Percentiles rank a stretch among this genome's conserved stretches.
phyloP scores from a whole-genome alignment of 1,140 invertebrate genomes.

The Nebria ingens region DNA sequence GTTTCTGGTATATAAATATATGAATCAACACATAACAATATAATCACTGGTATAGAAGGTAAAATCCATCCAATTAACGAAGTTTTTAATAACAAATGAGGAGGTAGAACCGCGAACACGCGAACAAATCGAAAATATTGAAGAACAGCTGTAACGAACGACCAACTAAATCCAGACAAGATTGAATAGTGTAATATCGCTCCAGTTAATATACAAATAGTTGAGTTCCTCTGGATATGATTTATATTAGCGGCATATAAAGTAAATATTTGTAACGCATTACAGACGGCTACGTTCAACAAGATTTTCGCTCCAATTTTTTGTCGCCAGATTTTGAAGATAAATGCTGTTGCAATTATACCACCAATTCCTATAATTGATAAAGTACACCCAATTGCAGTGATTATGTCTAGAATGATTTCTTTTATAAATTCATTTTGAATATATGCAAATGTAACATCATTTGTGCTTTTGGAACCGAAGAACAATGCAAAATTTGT shows the following conservation, averaged over 20 bases:
- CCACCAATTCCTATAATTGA: slow-evolving; percentile 44
- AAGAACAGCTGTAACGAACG: slow-evolving; percentile 49
- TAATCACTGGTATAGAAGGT: slow-evolving; percentile 27
- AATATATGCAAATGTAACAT: slow-evolving; percentile 12
- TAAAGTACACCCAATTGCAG: slow-evolving; percentile 44
- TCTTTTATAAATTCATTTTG: slow-evolving; percentile 21
- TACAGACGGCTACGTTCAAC: slow-evolving; percentile 44
- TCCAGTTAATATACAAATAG: slow-evolving; percentile 39
- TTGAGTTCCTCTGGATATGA: slow-evolving; percentile 20
- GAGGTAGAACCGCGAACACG: slow-evolving; percentile 39
- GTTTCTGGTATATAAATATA: slow-evolving; percentile 37
- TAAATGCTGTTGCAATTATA: slow-evolving; percentile 44
- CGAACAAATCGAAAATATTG: slow-evolving; percentile 51
- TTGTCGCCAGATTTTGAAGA: slow-evolving; percentile 47
- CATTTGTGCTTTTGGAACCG: slow-evolving; percentile 16
- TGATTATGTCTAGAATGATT: slow-evolving; percentile 44
- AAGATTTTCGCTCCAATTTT: slow-evolving; percentile 51
- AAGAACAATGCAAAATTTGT: slow-evolving; percentile 49
- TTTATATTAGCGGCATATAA: slow-evolving; percentile 44
- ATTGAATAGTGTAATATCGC: slow-evolving; percentile 48
- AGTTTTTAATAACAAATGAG: slow-evolving; percentile 28
- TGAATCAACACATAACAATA: slow-evolving; percentile 33
- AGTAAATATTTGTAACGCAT: slow-evolving; percentile 45
- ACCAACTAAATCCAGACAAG: slow-evolving; percentile 52
- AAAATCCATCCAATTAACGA: slow-evolving; percentile 29